These are phyloP conservation scores for Ditula angustiorana DNA, from an alignment of 2,888 invertebrate species.

Conservation along the genomic window DNA sequence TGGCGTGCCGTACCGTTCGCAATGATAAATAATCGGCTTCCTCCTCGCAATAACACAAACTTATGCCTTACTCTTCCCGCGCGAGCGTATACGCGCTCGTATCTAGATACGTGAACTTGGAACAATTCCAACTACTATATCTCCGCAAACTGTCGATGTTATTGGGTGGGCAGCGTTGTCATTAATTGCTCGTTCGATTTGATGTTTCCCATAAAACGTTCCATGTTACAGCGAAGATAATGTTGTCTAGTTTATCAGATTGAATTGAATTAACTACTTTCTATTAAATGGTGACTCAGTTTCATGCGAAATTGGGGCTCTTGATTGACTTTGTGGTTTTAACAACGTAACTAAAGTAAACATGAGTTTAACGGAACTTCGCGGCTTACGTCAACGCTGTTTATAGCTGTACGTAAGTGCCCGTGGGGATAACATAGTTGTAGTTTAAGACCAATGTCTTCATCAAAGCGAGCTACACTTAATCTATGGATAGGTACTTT, in stretches of 20 bases:
- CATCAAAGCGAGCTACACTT: conserved; percentile 1
- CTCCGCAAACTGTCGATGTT: conserved; percentile 37
- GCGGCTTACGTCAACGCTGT: conserved; percentile 17
- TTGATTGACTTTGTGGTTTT: conserved; percentile 23
- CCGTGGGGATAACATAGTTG: neutral
- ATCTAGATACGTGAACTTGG: conserved; percentile 31
- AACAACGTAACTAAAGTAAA: conserved; percentile 17
- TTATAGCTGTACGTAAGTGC: conserved; percentile 20
- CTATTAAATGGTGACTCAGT: conserved; percentile 28
- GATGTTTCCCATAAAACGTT: conserved; percentile 34
- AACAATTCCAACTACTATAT: conserved; percentile 32
- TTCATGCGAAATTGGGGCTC: conserved; percentile 11
- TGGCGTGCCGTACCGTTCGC: conserved; percentile 13
- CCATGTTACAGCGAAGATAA: conserved; percentile 26
- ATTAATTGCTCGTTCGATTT: conserved; percentile 38
- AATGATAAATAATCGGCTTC: conserved; percentile 24
- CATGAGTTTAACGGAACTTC: conserved; percentile 22
- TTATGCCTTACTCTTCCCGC: conserved; percentile 30
- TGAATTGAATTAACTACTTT: conserved; percentile 33
- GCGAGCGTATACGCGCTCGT: conserved; percentile 3
- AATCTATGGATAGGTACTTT: neutral
- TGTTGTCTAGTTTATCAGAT: conserved; percentile 24
- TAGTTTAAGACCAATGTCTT: conserved; percentile 4
- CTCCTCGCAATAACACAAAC: conserved; percentile 29
- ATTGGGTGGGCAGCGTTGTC: conserved; percentile 39